These are phyloP conservation scores for Belonocnema kinseyi DNA, from an alignment of 1,140 invertebrate genomes.

Conservation along the genomic window DNA sequence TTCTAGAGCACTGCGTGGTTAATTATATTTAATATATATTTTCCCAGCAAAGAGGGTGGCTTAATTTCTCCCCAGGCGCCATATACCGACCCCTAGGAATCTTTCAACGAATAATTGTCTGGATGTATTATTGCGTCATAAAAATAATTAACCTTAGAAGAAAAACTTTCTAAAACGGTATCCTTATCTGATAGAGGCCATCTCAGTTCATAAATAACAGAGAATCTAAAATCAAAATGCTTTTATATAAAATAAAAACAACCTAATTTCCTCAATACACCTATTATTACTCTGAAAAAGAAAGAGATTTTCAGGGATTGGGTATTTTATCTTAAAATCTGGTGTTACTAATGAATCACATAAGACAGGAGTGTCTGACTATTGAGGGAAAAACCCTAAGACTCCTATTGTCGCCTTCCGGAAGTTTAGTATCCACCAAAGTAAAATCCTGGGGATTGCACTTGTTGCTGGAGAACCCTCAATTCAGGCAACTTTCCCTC, in stretches of 20 bases:
- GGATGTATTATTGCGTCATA: slow-evolving; percentile 17
- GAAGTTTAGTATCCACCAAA: not conserved
- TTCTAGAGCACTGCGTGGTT: not conserved
- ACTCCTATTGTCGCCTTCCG: slow-evolving; percentile 35
- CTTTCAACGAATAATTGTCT: slow-evolving; percentile 22
- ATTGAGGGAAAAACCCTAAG: slow-evolving; percentile 43
- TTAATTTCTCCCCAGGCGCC: slow-evolving; percentile 21
- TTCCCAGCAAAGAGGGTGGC: not conserved
- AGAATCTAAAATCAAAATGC: too few relatives aligned
- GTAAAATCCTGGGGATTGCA: slow-evolving; percentile 57
- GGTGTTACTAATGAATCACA: slow-evolving; percentile 8
- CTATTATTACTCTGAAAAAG: not conserved
- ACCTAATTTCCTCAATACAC: too few relatives aligned
- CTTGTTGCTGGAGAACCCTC: slow-evolving; percentile 61
- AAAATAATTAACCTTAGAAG: slow-evolving; percentile 3
- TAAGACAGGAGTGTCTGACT: not conserved
- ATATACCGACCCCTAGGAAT: slow-evolving; percentile 15
- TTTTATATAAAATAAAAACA: too few relatives aligned
- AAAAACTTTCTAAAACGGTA: too few relatives aligned
- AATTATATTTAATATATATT: slow-evolving; percentile 29
- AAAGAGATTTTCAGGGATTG: not conserved
- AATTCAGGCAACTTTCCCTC: slow-evolving; percentile 52
- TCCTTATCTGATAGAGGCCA: too few relatives aligned
- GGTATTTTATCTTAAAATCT: not conserved
- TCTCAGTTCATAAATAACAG: too few relatives aligned